Evolutionary conservation across 2,797 vertebrate species (phyloP), one percentile per base, ranked within the genome.

Genomic region (Pygocentrus nattereri): DNA sequence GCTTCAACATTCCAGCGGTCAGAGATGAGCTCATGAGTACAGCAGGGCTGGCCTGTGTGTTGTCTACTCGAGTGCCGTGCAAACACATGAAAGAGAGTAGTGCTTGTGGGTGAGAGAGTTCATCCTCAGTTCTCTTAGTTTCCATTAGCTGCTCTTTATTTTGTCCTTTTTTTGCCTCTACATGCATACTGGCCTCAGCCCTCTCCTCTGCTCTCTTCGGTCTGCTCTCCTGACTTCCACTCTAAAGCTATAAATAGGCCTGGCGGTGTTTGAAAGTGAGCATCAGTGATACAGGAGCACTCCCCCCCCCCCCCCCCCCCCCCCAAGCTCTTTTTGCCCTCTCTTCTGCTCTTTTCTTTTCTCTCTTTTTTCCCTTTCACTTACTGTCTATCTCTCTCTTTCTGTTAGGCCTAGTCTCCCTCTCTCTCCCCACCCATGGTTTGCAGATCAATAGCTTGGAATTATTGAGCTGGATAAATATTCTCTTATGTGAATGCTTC

Each of bases 181-280:
- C 70, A 27, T 49, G 25, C 68, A 44, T 21, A 25, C 50, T 76
- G 27, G 38, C 49, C 56, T 81, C 59, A 49, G 61, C 72, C 74
- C 58, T 74, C 23, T 54, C 72, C 25, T 21, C 64, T 67, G 61
- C 71, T 21, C 62, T 58, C 78, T 25, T 69, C 47, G 38, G 47
- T 11, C 47, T 41, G 44, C 49, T 58, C 56, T 58, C 25, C 81
- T 80, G 41, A 79, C 72, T 79, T 78, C 34, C 61, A 72, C 76
- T 76, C 71, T 74, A 4, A 21, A n/a, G 31, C 77, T 80, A 87
- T 76, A 87, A 85, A 87, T 83, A 85, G 81, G 5, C 71, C 65
- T 41, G 34, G 21, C 71, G 19, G 75, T 73, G 61, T 78, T 78
- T 74, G 76, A 74, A 78, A 80, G 59, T 80, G 78, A 84, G 52